Evolutionary conservation across 2,113 vertebrate species (phyloP), one percentile per base, ranked within the genome.

Genomic region (Perognathus longimembris): DNA sequence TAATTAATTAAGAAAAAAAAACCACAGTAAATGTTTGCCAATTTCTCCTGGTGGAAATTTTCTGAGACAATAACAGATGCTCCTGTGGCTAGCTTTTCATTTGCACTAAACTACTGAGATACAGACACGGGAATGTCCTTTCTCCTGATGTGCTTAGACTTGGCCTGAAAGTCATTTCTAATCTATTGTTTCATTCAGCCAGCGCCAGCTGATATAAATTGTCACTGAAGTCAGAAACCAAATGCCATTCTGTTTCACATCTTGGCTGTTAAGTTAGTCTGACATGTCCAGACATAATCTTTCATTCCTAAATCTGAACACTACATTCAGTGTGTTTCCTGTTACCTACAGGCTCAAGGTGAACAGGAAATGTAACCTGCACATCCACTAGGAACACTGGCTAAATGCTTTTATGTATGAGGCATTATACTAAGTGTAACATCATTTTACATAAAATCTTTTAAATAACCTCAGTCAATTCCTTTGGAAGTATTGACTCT

Each of bases 121-220:
- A 57, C 1, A 30, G 24, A 21, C 26, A 8, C 4, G 17, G 11
- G 2, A 20, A n/a, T 15, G 10, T 34, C 6, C 2, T 12, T 40
- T 70, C 11, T 45, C 7, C 5, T 24, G 1, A 22, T 36, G 7
- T 50, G 28, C 8, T 12, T 7, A 22, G 30, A 21, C 0, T 61
- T 61, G 34, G 7, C 7, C 30, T 63, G 22, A 64, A 36, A 42
- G 28, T n/a, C 17, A 6, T 73, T 78, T 26, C 0, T 42, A 76
- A 42, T 0, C 3, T 57, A 3, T 24, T 84, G 12, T 11, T 75
- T 40, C 24, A 30, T 38, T n/a, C 20, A 50, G 1, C 34, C 14
- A 74, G 3, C 14, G 22, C 30, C 61, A 59, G 0, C 21, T 70
- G 57, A 6, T 40, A 59, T 34, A 50, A 78, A 81, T 2, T 78